Evolutionary conservation across 2,113 vertebrate species (phyloP).

Genomic region (Indicator indicator): DNA sequence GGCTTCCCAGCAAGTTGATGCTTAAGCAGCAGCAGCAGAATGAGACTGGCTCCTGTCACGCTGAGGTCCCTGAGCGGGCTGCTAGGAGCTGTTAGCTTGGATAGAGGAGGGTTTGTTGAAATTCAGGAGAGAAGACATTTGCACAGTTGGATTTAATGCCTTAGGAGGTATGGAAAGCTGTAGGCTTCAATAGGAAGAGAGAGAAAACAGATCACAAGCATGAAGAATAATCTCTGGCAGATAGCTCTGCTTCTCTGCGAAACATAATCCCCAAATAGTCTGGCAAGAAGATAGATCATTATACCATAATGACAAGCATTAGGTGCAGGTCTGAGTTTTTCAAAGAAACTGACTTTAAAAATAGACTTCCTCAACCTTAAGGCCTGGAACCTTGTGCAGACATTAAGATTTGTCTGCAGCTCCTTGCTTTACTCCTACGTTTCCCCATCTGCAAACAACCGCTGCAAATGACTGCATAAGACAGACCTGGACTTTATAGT

Average conservation of each 20-base stretch:
- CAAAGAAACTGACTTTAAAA: slow-evolving; percentile 50
- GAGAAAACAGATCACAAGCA: slow-evolving; percentile 38
- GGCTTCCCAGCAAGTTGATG: not conserved
- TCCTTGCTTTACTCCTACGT: not conserved
- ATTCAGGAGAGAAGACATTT: not conserved
- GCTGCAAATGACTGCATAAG: not conserved
- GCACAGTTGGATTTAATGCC: not conserved
- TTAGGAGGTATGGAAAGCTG: not conserved
- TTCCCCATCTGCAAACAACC: slow-evolving; percentile 35
- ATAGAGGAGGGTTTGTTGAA: not conserved
- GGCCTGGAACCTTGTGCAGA: not conserved
- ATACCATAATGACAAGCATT: slow-evolving; percentile 11
- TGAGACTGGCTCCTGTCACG: not conserved
- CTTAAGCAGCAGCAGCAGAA: not conserved
- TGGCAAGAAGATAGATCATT: slow-evolving; percentile 44
- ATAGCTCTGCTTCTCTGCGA: not conserved
- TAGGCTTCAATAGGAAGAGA: not conserved
- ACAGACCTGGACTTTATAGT: not conserved
- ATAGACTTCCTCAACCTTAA: slow-evolving; percentile 38
- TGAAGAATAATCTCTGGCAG: slow-evolving; percentile 32
- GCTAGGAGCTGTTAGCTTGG: not conserved
- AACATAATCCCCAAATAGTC: slow-evolving; percentile 38
- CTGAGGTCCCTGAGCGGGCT: not conserved
- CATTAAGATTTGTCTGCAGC: slow-evolving; percentile 23
- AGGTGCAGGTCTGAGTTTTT: not conserved